Evolutionary conservation across 2,113 vertebrate genomes (phyloP).

Genomic region (Apus apus): DNA sequence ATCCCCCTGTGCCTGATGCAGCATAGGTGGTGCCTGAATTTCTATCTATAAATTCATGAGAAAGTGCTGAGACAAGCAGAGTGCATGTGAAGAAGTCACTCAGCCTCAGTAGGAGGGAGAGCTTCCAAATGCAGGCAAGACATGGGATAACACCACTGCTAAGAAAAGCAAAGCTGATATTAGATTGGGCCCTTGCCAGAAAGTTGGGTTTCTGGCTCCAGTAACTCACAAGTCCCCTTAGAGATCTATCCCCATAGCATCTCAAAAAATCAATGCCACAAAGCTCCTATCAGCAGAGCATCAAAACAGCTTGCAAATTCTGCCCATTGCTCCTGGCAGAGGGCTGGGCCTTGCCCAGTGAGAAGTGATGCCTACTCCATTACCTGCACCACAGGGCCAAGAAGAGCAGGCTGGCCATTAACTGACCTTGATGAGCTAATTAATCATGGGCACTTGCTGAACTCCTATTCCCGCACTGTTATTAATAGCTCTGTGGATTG

Average conservation of each 20-base stretch:
- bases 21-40: neutral
- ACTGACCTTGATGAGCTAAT: neutral
- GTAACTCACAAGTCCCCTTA: neutral
- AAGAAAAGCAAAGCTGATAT: neutral
- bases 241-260: neutral
- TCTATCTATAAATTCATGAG: neutral
- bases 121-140: neutral
- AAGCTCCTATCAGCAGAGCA: neutral
- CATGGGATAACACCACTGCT: neutral
- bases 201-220: neutral
- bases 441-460: conserved; percentile 25
- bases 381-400: neutral
- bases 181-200: neutral
- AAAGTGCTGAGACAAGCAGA: conserved; percentile 24
- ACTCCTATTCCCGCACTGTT: neutral
- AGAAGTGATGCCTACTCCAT: neutral
- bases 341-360: fast-evolving
- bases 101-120: neutral
- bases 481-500: conserved; percentile 48
- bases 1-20: neutral
- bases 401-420: conserved; percentile 23
- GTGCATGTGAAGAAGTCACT: neutral
- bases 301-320: neutral
- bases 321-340: neutral
- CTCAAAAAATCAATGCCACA: neutral